Percentiles rank a stretch among this genome's conserved stretches.
These are phyloP conservation scores for Athetis lepigone DNA, from an alignment of 2,888 invertebrate species.

Conservation along the genomic window DNA sequence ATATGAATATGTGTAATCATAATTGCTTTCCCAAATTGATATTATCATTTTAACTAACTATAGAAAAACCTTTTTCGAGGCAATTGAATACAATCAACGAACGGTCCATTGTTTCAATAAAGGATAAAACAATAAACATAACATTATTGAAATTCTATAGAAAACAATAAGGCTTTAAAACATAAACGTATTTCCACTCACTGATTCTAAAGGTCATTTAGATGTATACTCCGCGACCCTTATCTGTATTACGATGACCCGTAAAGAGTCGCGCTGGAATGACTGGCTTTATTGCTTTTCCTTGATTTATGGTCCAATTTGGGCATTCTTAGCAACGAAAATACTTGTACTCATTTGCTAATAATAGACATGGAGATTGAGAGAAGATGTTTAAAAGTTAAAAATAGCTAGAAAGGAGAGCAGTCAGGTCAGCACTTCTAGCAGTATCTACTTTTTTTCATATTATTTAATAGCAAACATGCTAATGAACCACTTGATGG, in stretches of 20 bases:
- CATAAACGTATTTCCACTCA: neutral
- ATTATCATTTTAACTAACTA: too few relatives aligned
- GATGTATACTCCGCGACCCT: constrained; percentile 28
- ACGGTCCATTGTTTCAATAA: too few relatives aligned
- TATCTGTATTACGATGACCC: constrained; percentile 17
- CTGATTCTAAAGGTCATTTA: constrained; percentile 13
- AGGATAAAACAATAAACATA: neutral
- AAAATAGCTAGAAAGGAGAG: neutral
- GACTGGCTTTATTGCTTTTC: constrained; percentile 17
- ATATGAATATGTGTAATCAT: too few relatives aligned
- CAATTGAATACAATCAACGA: too few relatives aligned
- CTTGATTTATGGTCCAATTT: constrained; percentile 29
- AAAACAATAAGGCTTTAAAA: constrained; percentile 1
- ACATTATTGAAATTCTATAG: neutral
- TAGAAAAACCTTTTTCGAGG: too few relatives aligned
- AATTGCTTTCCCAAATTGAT: too few relatives aligned
- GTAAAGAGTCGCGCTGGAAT: constrained; percentile 16
- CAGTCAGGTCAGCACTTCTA: too few relatives aligned
- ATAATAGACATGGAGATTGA: neutral
- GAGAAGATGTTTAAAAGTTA: neutral
- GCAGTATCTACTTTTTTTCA: too few relatives aligned
- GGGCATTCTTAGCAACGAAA: neutral
- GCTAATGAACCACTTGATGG: too few relatives aligned
- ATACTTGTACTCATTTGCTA: neutral
- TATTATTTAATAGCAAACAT: too few relatives aligned